Base-by-base conservation (phyloP, 2,888 invertebrate species). In the Coremacera marginata region DNA sequence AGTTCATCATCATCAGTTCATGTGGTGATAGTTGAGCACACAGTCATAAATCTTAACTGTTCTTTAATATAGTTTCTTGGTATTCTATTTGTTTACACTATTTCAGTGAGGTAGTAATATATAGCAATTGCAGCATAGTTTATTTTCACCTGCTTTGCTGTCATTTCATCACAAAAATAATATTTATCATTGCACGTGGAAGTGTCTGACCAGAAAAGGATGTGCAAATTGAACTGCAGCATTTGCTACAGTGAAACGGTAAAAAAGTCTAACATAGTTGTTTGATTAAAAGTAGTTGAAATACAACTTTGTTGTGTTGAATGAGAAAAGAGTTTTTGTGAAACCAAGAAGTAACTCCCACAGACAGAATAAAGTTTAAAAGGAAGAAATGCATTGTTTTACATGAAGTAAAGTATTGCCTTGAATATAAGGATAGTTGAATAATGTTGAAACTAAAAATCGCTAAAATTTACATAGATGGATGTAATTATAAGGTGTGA, bases 81-180 rank as follows among this genome's bases (percentile, higher is more conserved):
- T 5, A 68, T 68, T 68, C 52, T 68, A 68, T 68, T 68, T 68
- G 68, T 51, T 49, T 68, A 68, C 68, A 27, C 51, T 49, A 51
- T 51, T 67, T 22, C n/a, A 11, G 16, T 3, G 16, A 25, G 49
- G 5, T 31, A 31, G 31, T n/a, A 37, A 49, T 67, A 68, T 44
- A 34, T 34, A 63, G 44, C 44, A 63, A n/a, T 63, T 27, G 34
- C 34, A 34, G 63, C n/a, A 63, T n/a, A 44, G 44, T 51, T 19
- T 67, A 72, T 62, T 72, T 62, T 72, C 72, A 72, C 72, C 72
- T 72, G 72, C 60, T 62, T 72, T 5, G 44, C 72, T 72, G 72
- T 60, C 72, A 72, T 37, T 62, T 57, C n/a, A 62, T 62, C n/a
- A 25, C 49, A 19, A 5, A 44, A 60, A 72, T 72, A 72, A 60